Conservation (phyloP, 2,113 vertebrate species). For the Apodemus sylvaticus region DNA sequence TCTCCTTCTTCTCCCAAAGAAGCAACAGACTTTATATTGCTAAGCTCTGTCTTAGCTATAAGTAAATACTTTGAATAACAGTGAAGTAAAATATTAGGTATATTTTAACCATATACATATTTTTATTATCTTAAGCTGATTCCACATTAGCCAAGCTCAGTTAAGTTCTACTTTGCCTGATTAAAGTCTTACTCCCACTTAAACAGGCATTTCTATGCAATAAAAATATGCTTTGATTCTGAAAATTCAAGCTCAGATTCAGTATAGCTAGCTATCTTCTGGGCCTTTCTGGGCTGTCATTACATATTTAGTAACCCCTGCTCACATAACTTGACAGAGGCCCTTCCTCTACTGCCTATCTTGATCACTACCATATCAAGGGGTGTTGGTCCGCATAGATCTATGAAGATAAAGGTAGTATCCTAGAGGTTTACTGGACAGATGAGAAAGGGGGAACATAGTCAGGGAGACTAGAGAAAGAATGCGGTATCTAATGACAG, state of each 20-base stretch:
- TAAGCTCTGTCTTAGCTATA: neutral
- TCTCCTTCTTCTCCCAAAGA: conserved; percentile 6
- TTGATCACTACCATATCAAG: neutral
- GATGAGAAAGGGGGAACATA: neutral
- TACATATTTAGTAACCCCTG: neutral
- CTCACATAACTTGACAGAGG: neutral
- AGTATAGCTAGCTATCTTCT: neutral
- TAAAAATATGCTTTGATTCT: neutral
- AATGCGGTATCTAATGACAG: neutral
- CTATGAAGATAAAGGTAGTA: neutral
- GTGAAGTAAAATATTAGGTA: neutral
- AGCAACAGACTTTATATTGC: neutral
- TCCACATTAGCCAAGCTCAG: neutral
- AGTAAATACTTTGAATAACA: conserved; percentile 35
- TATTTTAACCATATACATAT: conserved; percentile 34
- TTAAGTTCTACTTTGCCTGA: neutral
- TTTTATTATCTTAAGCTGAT: conserved; percentile 51
- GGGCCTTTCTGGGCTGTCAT: neutral
- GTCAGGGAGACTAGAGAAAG: neutral
- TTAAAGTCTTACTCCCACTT: neutral
- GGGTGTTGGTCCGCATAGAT: neutral
- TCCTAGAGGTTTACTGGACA: neutral
- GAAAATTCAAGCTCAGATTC: neutral
- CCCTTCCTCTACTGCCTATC: neutral
- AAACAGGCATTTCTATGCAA: neutral